A percentile compares a stretch with the other conserved stretches of the same genome.
Evolutionary conservation across 2,797 vertebrate species (phyloP).

Genomic region (Acanthiza pusilla): DNA sequence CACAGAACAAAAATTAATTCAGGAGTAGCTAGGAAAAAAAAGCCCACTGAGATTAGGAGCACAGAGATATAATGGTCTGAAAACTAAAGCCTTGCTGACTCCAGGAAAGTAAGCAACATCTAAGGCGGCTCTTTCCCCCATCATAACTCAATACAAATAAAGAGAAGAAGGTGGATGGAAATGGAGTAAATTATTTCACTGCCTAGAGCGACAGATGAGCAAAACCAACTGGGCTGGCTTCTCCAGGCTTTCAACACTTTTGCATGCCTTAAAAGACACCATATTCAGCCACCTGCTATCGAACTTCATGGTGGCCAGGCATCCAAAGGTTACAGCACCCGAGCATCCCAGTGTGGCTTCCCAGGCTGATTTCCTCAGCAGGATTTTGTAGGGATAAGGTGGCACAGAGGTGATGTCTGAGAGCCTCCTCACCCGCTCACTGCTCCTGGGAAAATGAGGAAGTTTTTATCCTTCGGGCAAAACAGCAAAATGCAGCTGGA

Average conservation of each 20-base stretch:
- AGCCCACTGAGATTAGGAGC: background rate
- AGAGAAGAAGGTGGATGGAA: conserved; percentile 14
- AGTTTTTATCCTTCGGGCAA: background rate
- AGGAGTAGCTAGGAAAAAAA: background rate
- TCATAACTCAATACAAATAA: background rate
- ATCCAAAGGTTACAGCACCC: background rate
- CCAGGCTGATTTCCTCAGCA: background rate
- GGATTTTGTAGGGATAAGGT: background rate
- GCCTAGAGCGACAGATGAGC: background rate
- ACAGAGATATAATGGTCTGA: background rate
- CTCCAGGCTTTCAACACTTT: background rate
- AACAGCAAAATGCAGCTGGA: background rate
- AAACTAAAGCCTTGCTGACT: conserved; percentile 5
- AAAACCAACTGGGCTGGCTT: background rate
- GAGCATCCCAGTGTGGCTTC: background rate
- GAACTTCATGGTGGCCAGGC: background rate
- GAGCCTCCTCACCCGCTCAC: background rate
- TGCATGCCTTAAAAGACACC: background rate
- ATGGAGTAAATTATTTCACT: conserved; percentile 27
- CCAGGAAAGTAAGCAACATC: background rate
- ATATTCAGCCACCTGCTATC: background rate
- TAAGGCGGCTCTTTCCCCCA: background rate
- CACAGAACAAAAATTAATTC: conserved; percentile 38
- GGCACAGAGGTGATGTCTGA: background rate
- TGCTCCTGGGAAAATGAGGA: background rate